phyloP scores from a whole-genome alignment of 2,797 vertebrate species.

The Onychomys torridus region DNA sequence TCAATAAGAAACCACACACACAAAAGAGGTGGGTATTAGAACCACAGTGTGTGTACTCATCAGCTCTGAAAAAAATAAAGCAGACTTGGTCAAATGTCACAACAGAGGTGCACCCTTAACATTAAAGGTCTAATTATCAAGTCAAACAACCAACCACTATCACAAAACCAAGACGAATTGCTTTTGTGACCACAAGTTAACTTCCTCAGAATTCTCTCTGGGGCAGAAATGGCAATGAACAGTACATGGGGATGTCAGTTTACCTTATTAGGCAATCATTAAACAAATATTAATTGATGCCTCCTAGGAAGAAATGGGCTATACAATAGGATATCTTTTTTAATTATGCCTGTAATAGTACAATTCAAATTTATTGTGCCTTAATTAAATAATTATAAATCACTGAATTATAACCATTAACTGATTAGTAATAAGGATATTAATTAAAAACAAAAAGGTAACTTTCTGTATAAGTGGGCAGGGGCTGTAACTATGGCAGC shows the following conservation, averaged over 20 bases:
- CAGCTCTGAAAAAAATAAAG: not conserved
- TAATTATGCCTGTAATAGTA: constrained; percentile 15
- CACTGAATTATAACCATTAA: not conserved
- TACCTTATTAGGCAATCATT: constrained; percentile 33
- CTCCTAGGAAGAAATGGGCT: not conserved
- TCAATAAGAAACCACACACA: not conserved
- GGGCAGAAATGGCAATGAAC: constrained; percentile 55
- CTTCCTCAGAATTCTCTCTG: constrained; percentile 30
- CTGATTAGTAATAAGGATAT: constrained; percentile 40
- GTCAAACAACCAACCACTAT: not conserved
- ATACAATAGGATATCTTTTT: not conserved
- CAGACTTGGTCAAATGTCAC: not conserved
- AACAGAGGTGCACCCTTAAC: not conserved
- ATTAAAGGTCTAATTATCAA: not conserved
- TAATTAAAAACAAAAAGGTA: constrained; percentile 33
- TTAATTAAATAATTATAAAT: constrained; percentile 57
- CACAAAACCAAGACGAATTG: constrained; percentile 53
- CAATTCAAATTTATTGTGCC: constrained; percentile 40
- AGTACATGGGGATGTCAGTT: not conserved
- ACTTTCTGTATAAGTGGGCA: constrained; percentile 35
- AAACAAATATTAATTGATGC: constrained; percentile 11
- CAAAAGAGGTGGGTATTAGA: not conserved
- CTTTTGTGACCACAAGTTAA: constrained; percentile 39
- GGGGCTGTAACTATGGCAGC: not conserved
- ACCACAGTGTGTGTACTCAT: not conserved